phyloP scores from a whole-genome alignment of 2,797 vertebrate genomes.

The Dryobates pubescens region DNA sequence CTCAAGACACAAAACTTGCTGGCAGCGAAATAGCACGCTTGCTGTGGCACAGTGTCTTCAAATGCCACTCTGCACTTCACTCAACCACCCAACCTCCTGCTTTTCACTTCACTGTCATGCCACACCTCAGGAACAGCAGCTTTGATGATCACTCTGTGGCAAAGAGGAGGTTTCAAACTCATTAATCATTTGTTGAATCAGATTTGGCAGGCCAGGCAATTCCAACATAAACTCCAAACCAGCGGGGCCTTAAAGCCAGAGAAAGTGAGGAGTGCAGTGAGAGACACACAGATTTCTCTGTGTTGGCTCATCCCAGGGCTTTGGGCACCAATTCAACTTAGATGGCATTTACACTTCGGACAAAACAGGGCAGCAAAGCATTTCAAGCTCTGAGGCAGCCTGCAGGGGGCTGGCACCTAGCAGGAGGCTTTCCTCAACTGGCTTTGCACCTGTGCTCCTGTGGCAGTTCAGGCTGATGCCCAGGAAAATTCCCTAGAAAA shows the following conservation, averaged over 20 bases:
- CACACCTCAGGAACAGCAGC: neutral
- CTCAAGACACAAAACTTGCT: slow-evolving; percentile 3
- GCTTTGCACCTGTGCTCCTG: too few species aligned
- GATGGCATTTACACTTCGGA: neutral
- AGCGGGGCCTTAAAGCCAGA: neutral
- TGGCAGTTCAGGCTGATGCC: too few species aligned
- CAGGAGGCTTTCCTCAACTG: neutral
- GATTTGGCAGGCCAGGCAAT: neutral
- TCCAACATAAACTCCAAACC: neutral
- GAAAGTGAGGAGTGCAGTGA: neutral
- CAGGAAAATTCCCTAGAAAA: too few species aligned
- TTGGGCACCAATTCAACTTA: neutral
- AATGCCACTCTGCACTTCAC: neutral
- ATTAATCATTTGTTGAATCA: slow-evolving; percentile 7
- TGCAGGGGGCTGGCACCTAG: rapidly evolving
- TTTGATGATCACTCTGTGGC: neutral
- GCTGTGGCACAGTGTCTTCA: neutral
- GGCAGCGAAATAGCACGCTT: neutral
- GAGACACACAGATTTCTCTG: neutral
- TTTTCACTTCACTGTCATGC: neutral
- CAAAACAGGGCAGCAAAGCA: neutral
- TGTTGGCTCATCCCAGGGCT: neutral
- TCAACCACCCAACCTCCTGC: neutral
- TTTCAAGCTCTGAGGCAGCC: neutral
- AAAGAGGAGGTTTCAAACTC: neutral